Evolutionary conservation across 2,113 vertebrate species (phyloP).

Genomic region (Procavia capensis): DNA sequence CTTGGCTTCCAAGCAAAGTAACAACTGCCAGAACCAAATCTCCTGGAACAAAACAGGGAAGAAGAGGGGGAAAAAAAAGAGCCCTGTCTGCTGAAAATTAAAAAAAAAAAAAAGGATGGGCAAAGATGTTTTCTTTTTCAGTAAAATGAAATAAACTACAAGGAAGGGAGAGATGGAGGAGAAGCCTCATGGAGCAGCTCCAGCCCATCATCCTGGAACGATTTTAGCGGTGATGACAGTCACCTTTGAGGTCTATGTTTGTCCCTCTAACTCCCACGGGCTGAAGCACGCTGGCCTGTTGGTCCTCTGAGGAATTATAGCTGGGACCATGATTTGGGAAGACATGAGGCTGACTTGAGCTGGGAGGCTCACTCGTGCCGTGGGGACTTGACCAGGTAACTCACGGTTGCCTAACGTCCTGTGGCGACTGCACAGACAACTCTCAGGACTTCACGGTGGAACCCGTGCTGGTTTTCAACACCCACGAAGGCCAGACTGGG

Average conservation of each 20-base stretch:
- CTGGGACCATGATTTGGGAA: neutral
- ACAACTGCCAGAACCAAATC: slow-evolving; percentile 69
- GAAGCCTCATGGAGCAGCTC: slow-evolving; percentile 3
- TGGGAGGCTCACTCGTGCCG: rapidly evolving
- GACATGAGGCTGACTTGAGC: neutral
- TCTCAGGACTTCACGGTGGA: rapidly evolving
- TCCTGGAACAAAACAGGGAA: neutral
- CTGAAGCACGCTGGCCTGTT: rapidly evolving
- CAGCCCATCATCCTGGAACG: rapidly evolving
- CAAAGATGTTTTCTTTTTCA: slow-evolving; percentile 10
- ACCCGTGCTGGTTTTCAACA: rapidly evolving
- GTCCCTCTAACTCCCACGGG: too few species aligned
- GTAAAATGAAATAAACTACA: neutral
- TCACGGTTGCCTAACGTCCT: rapidly evolving
- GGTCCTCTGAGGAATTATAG: neutral
- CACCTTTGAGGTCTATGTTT: neutral
- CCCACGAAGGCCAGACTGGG: rapidly evolving
- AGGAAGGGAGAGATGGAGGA: neutral
- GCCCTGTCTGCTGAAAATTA: neutral
- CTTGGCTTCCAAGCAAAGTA: slow-evolving; percentile 81
- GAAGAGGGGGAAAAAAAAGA: neutral
- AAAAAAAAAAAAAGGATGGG: slow-evolving; percentile 10
- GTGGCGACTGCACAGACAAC: rapidly evolving
- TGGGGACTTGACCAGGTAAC: neutral
- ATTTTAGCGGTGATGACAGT: rapidly evolving